Conservation (phyloP, 2,113 vertebrate species). For the Tachuris rubrigastra region DNA sequence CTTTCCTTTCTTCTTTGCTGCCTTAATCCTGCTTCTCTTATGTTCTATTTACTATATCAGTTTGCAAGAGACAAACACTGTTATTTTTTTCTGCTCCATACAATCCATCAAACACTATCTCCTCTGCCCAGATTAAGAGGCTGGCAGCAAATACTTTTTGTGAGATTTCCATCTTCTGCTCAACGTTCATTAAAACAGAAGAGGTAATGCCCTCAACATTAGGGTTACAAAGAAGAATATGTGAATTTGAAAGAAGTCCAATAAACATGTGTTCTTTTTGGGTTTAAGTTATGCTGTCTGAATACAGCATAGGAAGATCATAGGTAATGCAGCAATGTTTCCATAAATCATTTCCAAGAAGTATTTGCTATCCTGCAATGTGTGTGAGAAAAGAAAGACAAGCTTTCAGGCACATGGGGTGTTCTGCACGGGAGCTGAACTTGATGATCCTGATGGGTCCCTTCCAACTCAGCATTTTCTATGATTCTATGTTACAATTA, state of each 20-base stretch:
- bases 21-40: neutral
- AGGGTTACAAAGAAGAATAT: neutral
- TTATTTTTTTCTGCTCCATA: neutral
- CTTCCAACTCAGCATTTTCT: neutral
- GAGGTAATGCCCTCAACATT: neutral
- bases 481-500: neutral
- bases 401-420: neutral
- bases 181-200: neutral
- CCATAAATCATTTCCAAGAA: neutral
- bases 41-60: neutral
- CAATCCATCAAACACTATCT: constrained; percentile 49
- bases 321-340: neutral
- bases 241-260: neutral
- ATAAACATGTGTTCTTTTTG: neutral
- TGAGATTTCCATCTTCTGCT: constrained; percentile 20
- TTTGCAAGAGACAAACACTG: neutral
- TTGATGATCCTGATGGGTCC: rapidly evolving
- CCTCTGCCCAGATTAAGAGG: neutral
- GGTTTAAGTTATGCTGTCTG: neutral
- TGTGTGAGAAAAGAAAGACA: neutral
- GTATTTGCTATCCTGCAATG: neutral
- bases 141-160: constrained; percentile 3
- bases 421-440: neutral
- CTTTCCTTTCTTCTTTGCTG: neutral
- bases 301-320: neutral